phyloP scores from a whole-genome alignment of 1,140 invertebrate species.

The Elymnias hypermnestra region DNA sequence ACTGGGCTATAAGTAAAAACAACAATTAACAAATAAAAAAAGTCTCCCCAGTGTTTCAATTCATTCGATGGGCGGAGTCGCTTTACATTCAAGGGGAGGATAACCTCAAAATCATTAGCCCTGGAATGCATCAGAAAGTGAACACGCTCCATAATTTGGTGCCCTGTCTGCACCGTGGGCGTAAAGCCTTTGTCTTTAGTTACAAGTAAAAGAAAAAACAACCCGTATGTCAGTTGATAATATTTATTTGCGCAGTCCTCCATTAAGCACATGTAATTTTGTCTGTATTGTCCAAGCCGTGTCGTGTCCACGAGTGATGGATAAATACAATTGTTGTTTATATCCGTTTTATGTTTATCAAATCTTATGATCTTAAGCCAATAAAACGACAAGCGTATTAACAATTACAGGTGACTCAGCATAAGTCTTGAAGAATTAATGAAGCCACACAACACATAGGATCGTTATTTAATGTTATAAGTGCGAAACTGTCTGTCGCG shows the following conservation, averaged over 20 bases:
- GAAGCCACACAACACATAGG: too few species aligned
- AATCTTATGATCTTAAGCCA: not conserved
- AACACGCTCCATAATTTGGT: conserved; percentile 57
- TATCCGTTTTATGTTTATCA: conserved; percentile 12
- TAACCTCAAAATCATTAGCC: conserved; percentile 69
- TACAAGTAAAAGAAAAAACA: conserved; percentile 51
- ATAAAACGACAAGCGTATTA: conserved; percentile 17
- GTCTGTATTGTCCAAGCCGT: conserved; percentile 37
- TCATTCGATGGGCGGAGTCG: conserved; percentile 63
- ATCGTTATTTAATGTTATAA: too few species aligned
- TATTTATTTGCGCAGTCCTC: conserved; percentile 46
- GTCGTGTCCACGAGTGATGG: conserved; percentile 50
- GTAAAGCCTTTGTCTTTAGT: conserved; percentile 67
- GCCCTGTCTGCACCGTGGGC: conserved; percentile 54
- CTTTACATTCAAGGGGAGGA: conserved; percentile 73
- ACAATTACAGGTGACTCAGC: conserved; percentile 12
- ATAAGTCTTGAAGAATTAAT: conserved; percentile 6
- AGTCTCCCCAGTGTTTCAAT: conserved; percentile 62
- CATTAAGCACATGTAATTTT: conserved; percentile 46
- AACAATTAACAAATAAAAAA: conserved; percentile 68
- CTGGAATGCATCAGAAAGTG: conserved; percentile 58
- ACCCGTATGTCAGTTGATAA: conserved; percentile 54
- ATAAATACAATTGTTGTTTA: conserved; percentile 36
- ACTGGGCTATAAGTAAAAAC: conserved; percentile 42
- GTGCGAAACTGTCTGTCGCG: too few species aligned